Base-by-base conservation (phyloP, 2,113 vertebrate species). In the Falcunculus frontatus region DNA sequence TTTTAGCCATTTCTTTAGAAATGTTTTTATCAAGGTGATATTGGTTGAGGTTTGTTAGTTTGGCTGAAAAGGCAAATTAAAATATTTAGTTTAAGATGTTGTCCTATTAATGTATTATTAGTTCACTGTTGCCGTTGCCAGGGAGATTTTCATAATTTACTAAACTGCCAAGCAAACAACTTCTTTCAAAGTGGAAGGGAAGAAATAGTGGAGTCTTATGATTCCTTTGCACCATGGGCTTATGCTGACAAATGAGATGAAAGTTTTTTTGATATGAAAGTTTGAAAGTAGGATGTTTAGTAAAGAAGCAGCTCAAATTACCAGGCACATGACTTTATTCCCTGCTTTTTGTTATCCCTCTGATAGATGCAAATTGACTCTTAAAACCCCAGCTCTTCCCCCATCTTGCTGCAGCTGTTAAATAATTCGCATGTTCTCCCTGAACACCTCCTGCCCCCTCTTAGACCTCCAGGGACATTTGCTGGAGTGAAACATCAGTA, bases 311-410 rank as follows among this genome's bases (percentile, higher is more conserved):
- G 33, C 27, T 92, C 42, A 72, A 53, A 42, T 77, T 68, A 29
- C 41, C n/a, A 78, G 50, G 26, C 7, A 29, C 3, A 5, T 0
- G 0, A 32, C 8, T 30, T 56, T 10, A 16, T 72, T 83, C 7
- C 7, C 27, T 6, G 3, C 14, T 35, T 50, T 89, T 55, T 68
- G 4, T 75, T 77, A 20, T 56, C 20, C 12, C 11, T 70, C 15
- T 75, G 52, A 32, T 57, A 41, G 22, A n/a, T 74, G 52, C 33
- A 53, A 70, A 77, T 19, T 67, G 10, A 46, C 21, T 63, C 12
- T 29, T 84, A 26, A 10, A 47, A 46, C 13, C 15, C 27, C 14
- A 56, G 0, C 16, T 74, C 55, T 87, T 55, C 10, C 15, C 12
- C 5, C 3, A 0, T 42, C 33, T 53, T 44, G 2, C 35, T 82